A percentile compares a stretch with the other conserved stretches of the same genome.
Evolutionary conservation across 2,113 vertebrate species (phyloP).

Genomic region (Alectura lathami): DNA sequence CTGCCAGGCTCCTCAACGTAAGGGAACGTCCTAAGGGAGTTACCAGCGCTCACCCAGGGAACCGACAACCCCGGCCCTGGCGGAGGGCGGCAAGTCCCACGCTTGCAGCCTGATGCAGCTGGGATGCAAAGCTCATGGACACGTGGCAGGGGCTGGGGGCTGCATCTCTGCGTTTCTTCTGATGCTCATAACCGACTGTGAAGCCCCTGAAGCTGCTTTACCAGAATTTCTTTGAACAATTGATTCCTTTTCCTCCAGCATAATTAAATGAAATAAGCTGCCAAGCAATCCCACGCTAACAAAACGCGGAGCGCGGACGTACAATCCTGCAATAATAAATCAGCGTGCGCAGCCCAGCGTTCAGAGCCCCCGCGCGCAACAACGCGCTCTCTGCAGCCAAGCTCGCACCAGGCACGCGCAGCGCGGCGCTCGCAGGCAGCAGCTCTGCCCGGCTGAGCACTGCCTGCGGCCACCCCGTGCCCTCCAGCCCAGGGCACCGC

Average conservation of each 20-base stretch:
- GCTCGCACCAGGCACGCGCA: neutral
- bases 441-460: neutral
- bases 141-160: rapidly evolving
- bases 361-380: neutral
- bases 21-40: neutral
- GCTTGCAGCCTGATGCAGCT: rapidly evolving
- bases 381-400: neutral
- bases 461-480: too few relatives aligned
- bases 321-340: neutral
- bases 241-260: neutral
- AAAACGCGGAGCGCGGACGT: rapidly evolving
- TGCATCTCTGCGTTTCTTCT: neutral
- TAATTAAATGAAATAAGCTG: neutral
- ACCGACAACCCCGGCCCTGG: too few relatives aligned
- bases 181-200: neutral
- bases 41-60: too few relatives aligned
- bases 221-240: neutral
- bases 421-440: neutral
- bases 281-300: neutral
- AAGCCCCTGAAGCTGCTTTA: neutral
- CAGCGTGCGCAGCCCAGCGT: neutral
- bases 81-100: too few relatives aligned
- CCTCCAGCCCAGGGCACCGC: too few relatives aligned
- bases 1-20: neutral
- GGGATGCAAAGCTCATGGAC: neutral